Base-by-base conservation (phyloP, 2,797 vertebrate species). In the Notolepis coatsorum region DNA sequence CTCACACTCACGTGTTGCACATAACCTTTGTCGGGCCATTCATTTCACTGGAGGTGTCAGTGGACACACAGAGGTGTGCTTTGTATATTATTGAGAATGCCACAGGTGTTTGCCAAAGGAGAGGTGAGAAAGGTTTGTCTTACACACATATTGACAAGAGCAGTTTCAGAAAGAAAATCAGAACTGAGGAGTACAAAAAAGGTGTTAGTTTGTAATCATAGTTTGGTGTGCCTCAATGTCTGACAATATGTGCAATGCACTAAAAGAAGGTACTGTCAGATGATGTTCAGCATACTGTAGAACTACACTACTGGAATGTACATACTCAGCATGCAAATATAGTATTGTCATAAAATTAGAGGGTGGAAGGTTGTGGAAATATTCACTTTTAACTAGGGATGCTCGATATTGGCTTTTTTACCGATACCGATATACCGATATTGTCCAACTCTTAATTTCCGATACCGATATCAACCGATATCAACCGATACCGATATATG, bases 101-200 rank as follows among this genome's bases (percentile, higher is more conserved):
- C 10, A 1, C 66, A 27, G 24, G 10, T 84, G 65, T 82, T 77
- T 52, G 42, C 63, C 7, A 17, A 63, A 15, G 27, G 24, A 20
- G 0, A 27, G 37, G 20, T 71, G 50, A 49, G 5, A 24, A 54
- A 48, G 18, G 3, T 24, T 55, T 61, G 56, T n/a, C 9, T 1
- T 8, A 15, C n/a, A 58, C 5, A 37, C 0, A 6, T 55, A n/a
- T 35, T 39, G 5, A 15, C 38, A 30, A 45, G 9, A 5, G 2
- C 38, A 9, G 3, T n/a, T n/a, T n/a, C n/a, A n/a, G 21, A 67
- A 35, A 37, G 2, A 30, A 4, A 25, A 0, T 38, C 15, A 25
- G 10, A 6, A 21, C 2, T 53, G 12, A 57, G 35, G 28, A 45
- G n/a, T 33, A 38, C 8, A 63, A 27, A 28, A 25, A 7, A 56